Evolutionary conservation across 2,888 invertebrate species (phyloP), one percentile per base, ranked within the genome.

Genomic region (Leptinotarsa rubiginosa): DNA sequence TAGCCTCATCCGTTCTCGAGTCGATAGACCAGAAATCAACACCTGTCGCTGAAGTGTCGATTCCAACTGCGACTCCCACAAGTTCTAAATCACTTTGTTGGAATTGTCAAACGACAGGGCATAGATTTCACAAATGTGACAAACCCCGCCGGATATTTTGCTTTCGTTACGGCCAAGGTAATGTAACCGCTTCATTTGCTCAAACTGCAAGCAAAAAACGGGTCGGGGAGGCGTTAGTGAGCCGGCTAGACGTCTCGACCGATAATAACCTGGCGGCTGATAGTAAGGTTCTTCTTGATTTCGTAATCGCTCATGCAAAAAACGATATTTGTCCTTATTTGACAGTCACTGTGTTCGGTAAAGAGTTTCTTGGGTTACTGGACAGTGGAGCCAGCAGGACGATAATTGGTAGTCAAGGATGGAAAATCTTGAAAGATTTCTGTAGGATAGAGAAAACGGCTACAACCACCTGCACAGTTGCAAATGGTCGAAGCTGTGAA

Each of bases 311-410:
- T 3, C 73, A 73, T 65, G 70, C 69, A 31, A 64, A 69, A 16
- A 31, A 65, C 13, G 77, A 78, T 59, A 49, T 74, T 31, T 66
- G 75, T 47, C 74, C 74, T 13, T 76, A 77, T 52, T 69, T 74
- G 13, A 54, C 65, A 31, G 69, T 78, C 1, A 69, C 52, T 18
- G 71, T 78, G 25, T 78, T 72, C 50, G 74, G 72, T 0, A 65
- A 49, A 16, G n/a, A 71, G 3, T 72, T 74, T 59, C 62, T 76
- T 5, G 76, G 70, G 18, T 56, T 79, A 15, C 69, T 75, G 16
- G 77, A 76, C 65, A 73, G 73, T 47, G 77, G 76, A 10, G 73
- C 75, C 16, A 69, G 75, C 5, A 68, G 73, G 15, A 77, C 76
- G 1, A 47, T 77, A 4, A 22, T 74, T 52, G 77, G 77, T n/a